Percentiles rank a stretch among this genome's conserved stretches.
Evolutionary conservation across 2,888 invertebrate genomes (phyloP).

Genomic region (Tinea pellionella): DNA sequence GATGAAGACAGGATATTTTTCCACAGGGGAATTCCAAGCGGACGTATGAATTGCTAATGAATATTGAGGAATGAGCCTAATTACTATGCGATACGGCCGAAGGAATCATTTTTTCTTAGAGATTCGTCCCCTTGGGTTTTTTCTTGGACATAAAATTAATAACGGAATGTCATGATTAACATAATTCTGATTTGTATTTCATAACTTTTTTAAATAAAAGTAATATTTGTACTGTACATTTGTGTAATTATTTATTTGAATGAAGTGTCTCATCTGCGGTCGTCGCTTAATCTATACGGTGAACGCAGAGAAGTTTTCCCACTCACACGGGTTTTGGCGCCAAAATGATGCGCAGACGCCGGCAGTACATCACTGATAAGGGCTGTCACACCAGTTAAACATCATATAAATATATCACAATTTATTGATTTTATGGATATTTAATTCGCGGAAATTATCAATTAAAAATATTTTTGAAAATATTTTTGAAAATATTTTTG

Average conservation of each 20-base stretch:
- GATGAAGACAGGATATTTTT: neutral
- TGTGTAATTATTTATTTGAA: neutral
- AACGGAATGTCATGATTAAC: too few relatives aligned
- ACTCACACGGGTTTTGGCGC: constrained; percentile 3
- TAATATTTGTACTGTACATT: too few relatives aligned
- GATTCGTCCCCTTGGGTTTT: neutral
- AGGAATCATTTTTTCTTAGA: neutral
- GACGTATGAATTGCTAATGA: neutral
- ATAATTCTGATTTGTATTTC: too few relatives aligned
- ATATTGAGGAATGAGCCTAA: neutral
- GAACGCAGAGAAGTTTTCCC: constrained; percentile 3
- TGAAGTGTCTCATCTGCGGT: neutral
- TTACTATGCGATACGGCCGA: neutral
- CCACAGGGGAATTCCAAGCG: neutral
- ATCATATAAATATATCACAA: neutral
- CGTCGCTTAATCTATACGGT: neutral
- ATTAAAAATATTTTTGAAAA: neutral
- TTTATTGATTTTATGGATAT: neutral
- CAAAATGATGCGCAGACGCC: constrained; percentile 11
- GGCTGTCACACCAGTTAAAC: neutral
- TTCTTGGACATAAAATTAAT: neutral
- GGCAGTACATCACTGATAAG: neutral
- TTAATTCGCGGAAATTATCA: neutral
- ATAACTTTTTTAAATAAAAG: too few relatives aligned
- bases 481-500: too few relatives aligned